phyloP scores from a whole-genome alignment of 2,113 vertebrate species.

The Rissa tridactyla region DNA sequence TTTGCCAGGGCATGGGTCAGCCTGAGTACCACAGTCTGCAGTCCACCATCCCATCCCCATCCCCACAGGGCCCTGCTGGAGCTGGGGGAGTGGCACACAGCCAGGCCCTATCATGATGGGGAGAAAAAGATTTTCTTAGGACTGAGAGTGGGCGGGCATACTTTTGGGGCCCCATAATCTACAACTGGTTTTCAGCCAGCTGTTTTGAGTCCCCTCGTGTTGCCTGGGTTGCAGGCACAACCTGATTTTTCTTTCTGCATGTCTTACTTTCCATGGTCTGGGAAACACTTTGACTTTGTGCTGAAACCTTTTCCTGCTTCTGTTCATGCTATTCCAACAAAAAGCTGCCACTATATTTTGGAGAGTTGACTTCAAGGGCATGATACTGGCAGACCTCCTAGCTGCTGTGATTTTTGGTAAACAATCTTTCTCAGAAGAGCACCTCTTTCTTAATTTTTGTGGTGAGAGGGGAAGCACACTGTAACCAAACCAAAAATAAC shows the following conservation, averaged over 20 bases:
- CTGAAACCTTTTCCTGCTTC: too few relatives aligned
- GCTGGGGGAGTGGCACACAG: too few relatives aligned
- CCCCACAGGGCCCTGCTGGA: fast-evolving
- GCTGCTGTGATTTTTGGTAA: not conserved
- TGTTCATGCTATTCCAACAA: not conserved
- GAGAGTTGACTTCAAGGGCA: not conserved
- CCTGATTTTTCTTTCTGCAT: not conserved
- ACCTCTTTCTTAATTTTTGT: not conserved
- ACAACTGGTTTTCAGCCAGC: not conserved
- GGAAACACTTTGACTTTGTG: too few relatives aligned
- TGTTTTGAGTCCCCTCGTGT: fast-evolving
- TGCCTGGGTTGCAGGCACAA: not conserved
- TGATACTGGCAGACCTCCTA: not conserved
- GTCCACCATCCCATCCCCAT: not conserved
- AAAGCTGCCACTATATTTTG: fast-evolving
- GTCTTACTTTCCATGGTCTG: fast-evolving
- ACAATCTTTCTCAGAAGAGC: not conserved
- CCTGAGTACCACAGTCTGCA: not conserved
- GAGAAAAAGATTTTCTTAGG: not conserved
- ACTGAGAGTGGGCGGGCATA: fast-evolving
- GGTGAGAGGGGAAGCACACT: not conserved
- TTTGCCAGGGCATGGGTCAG: not conserved
- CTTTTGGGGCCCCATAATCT: not conserved
- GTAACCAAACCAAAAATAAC: not conserved
- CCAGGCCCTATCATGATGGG: too few relatives aligned